A percentile compares a stretch with the other conserved stretches of the same genome.
These are phyloP conservation scores for Phaenicophaeus curvirostris DNA, from an alignment of 2,797 vertebrate genomes.

Conservation along the genomic window DNA sequence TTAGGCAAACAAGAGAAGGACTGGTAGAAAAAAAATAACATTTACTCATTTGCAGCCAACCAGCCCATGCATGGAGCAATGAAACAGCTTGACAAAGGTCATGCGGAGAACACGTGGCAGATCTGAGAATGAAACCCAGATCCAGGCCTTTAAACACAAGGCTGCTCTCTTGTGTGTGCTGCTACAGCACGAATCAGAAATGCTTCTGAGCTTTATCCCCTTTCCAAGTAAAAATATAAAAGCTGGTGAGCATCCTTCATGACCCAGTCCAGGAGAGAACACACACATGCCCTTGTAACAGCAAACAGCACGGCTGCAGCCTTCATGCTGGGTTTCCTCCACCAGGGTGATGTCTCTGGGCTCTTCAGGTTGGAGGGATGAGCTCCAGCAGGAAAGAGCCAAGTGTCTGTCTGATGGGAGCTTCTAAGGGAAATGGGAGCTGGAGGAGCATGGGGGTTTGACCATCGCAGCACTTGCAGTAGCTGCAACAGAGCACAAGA, in stretches of 20 bases:
- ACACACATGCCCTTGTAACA: fast-evolving
- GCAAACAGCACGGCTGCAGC: neutral
- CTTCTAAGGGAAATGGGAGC: neutral
- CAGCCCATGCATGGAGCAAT: neutral
- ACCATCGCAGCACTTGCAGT: fast-evolving
- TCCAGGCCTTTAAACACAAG: neutral
- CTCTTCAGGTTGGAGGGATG: neutral
- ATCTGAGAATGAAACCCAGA: neutral
- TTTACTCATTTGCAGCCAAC: neutral
- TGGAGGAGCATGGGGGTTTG: fast-evolving
- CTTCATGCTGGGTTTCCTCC: neutral
- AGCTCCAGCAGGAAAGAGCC: neutral
- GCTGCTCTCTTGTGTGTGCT: neutral
- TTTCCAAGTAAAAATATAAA: neutral
- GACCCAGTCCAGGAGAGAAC: neutral
- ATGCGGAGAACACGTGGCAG: neutral
- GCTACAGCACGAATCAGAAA: neutral
- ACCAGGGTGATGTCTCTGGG: neutral
- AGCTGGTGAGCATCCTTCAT: neutral
- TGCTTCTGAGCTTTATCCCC: neutral
- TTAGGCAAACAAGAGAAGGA: neutral
- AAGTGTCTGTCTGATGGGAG: fast-evolving
- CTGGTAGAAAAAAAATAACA: neutral
- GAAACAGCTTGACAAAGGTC: neutral
- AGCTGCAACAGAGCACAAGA: neutral